Conservation (phyloP, 2,113 vertebrate species). For the Oryzias javanicus region DNA sequence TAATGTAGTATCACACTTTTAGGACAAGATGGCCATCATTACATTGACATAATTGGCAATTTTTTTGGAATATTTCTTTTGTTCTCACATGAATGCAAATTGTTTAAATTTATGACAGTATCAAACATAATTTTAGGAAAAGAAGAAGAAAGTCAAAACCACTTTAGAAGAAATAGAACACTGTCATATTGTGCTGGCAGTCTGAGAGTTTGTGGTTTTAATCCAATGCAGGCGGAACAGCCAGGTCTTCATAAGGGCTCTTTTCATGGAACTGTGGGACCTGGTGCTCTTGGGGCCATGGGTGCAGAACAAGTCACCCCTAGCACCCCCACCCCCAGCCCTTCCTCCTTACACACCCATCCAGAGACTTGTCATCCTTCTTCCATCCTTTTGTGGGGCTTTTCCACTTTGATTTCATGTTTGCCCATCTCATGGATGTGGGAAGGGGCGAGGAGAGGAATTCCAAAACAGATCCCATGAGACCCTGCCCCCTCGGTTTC, state of each 20-base stretch:
- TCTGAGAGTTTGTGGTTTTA: conserved; percentile 56
- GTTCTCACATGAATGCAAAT: too few species aligned
- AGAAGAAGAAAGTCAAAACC: too few species aligned
- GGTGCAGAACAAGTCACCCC: conserved; percentile 47
- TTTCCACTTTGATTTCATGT: conserved; percentile 81
- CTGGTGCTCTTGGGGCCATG: conserved; percentile 55
- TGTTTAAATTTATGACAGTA: too few species aligned
- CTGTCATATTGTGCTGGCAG: conserved; percentile 56
- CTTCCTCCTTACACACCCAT: conserved; percentile 25
- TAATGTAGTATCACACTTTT: too few species aligned
- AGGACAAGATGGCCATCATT: too few species aligned
- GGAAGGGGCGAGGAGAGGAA: conserved; percentile 50
- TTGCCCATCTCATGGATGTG: conserved; percentile 63
- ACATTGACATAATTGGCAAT: too few species aligned
- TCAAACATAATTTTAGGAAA: too few species aligned
- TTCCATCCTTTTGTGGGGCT: conserved; percentile 74
- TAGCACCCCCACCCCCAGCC: conserved; percentile 3
- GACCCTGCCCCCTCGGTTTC: conserved; percentile 47
- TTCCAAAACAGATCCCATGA: conserved; percentile 57
- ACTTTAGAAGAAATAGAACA: conserved; percentile 36
- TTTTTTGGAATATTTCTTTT: too few species aligned
- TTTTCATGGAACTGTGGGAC: conserved; percentile 66
- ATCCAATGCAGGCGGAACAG: conserved; percentile 70
- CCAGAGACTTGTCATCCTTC: conserved; percentile 68
- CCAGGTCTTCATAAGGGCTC: conserved; percentile 74